These are phyloP conservation scores for Leptatherina wallacei DNA, from an alignment of 2,797 vertebrate species.

Conservation along the genomic window DNA sequence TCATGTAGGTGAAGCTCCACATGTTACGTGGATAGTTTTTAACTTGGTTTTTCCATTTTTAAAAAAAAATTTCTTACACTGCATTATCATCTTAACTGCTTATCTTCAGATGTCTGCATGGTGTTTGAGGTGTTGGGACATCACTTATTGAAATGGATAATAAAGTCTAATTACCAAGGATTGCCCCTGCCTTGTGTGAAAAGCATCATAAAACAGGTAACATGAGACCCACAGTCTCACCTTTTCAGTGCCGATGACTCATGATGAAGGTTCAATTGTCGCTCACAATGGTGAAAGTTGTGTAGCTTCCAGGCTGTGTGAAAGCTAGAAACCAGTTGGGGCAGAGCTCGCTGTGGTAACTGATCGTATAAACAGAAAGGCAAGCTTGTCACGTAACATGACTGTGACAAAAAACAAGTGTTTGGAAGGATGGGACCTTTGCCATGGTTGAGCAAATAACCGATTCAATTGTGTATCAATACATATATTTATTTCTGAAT, in stretches of 20 bases:
- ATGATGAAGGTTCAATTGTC: constrained; percentile 1
- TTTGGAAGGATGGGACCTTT: constrained; percentile 1
- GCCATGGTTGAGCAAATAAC: not conserved
- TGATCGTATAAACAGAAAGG: constrained; percentile 3
- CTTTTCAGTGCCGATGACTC: constrained; percentile 20
- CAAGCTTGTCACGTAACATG: not conserved
- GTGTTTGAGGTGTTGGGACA: constrained; percentile 98
- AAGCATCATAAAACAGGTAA: constrained; percentile 95
- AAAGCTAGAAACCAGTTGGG: constrained; percentile 37
- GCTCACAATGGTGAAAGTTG: constrained; percentile 4
- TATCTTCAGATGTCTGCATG: constrained; percentile 93
- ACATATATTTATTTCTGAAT: not conserved
- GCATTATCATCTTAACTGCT: constrained; percentile 79
- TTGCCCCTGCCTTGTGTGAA: constrained; percentile 95
- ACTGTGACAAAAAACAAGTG: not conserved
- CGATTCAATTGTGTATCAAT: not conserved
- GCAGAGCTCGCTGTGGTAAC: constrained; percentile 3
- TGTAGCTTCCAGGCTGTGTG: constrained; percentile 15
- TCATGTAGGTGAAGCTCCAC: constrained; percentile 7
- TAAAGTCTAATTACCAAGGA: constrained; percentile 99
- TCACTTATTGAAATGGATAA: constrained; percentile 99
- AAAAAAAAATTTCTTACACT: not conserved
- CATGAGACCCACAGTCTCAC: constrained; percentile 13
- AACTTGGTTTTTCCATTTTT: not conserved
- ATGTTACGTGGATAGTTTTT: not conserved